Evolutionary conservation across 2,113 vertebrate genomes (phyloP).

Genomic region (Budorcas taxicolor): DNA sequence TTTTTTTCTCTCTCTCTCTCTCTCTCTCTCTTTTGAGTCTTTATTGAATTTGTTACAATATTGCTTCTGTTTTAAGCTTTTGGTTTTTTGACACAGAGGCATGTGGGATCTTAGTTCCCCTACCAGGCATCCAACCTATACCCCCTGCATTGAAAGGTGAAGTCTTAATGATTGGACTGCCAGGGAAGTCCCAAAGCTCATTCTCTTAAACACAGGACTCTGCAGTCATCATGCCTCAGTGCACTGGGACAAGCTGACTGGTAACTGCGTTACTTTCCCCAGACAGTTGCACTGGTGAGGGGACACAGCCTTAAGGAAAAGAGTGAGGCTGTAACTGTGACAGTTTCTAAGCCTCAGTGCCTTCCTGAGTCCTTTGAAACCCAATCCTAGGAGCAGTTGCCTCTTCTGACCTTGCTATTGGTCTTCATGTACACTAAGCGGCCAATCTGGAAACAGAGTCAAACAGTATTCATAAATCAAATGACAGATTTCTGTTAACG

Average conservation of each 20-base stretch:
- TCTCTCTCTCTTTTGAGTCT: not conserved
- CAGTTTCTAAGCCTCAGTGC: not conserved
- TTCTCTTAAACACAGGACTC: not conserved
- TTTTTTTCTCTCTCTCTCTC: not conserved
- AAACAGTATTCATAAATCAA: not conserved
- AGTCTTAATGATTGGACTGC: not conserved
- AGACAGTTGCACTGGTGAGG: not conserved
- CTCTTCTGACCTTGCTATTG: not conserved
- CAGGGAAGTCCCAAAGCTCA: not conserved
- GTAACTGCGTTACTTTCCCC: not conserved
- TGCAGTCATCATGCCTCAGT: not conserved
- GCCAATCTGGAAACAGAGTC: not conserved
- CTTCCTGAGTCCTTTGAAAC: not conserved
- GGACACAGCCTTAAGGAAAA: not conserved
- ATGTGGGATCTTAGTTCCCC: not conserved
- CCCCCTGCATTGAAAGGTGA: not conserved
- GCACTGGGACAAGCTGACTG: not conserved
- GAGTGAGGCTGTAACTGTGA: not conserved
- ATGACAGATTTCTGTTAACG: not conserved
- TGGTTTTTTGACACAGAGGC: not conserved
- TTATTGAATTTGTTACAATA: not conserved
- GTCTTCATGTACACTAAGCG: not conserved
- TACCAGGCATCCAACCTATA: not conserved
- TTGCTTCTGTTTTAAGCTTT: not conserved
- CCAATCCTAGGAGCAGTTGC: not conserved